These are phyloP conservation scores for Oncorhynchus keta DNA, from an alignment of 2,113 vertebrate genomes.

Conservation along the genomic window DNA sequence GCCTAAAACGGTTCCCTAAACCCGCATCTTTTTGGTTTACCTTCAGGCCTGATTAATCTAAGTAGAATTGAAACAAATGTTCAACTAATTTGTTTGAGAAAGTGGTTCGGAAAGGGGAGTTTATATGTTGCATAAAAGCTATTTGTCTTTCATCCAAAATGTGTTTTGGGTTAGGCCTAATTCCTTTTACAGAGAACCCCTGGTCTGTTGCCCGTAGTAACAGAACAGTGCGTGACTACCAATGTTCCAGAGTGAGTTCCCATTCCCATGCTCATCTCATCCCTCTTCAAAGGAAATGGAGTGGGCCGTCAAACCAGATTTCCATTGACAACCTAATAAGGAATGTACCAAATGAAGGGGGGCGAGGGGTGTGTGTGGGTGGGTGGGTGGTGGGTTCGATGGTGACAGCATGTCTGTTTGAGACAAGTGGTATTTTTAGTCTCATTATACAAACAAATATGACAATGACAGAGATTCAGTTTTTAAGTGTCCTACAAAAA, in stretches of 20 bases:
- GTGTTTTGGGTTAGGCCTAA: neutral
- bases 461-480: too few species aligned
- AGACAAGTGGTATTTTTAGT: too few species aligned
- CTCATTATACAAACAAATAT: too few species aligned
- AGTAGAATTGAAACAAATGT: neutral
- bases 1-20: neutral
- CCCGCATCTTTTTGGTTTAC: neutral
- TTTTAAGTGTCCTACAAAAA: too few species aligned
- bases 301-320: constrained; percentile 19
- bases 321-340: constrained; percentile 26
- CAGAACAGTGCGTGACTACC: constrained; percentile 4
- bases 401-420: too few species aligned
- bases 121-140: neutral
- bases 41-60: too few species aligned
- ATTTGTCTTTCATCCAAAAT: neutral
- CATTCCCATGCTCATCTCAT: constrained; percentile 8
- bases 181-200: neutral
- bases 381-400: neutral
- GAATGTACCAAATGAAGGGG: constrained; percentile 10
- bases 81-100: neutral
- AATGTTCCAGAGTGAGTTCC: constrained; percentile 19
- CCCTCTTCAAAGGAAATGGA: neutral
- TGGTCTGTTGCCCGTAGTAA: constrained; percentile 21
- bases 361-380: neutral
- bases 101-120: neutral